A percentile compares a stretch with the other conserved stretches of the same genome.
Conservation (phyloP, 2,888 invertebrate genomes). For the Myopa testacea region DNA sequence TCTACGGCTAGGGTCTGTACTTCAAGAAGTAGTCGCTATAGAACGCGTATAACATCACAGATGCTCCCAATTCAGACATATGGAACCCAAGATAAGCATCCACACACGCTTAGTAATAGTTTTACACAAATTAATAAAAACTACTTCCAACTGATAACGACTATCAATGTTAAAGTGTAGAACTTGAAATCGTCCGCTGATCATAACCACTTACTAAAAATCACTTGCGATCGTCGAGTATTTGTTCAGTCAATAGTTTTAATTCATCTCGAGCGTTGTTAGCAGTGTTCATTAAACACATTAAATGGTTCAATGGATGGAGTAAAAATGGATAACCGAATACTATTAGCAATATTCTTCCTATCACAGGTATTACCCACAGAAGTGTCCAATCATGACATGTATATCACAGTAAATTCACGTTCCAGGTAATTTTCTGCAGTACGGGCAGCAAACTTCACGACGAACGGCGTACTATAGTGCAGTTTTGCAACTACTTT, state of each 20-base stretch:
- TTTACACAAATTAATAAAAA: too few species aligned
- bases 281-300: too few species aligned
- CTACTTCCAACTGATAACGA: not conserved
- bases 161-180: not conserved
- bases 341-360: not conserved
- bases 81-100: too few species aligned
- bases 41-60: too few species aligned
- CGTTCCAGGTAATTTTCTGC: not conserved
- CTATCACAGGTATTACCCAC: not conserved
- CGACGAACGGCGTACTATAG: conserved; percentile 41
- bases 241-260: not conserved
- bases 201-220: not conserved
- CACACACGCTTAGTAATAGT: too few species aligned
- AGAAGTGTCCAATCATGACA: not conserved
- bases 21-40: too few species aligned
- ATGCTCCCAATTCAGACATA: too few species aligned
- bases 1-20: too few species aligned
- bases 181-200: not conserved
- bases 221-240: not conserved
- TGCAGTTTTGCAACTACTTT: conserved; percentile 48
- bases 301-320: too few species aligned
- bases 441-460: not conserved
- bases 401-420: not conserved
- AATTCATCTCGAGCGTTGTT: not conserved
- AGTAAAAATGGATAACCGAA: conserved; percentile 4